phyloP scores from a whole-genome alignment of 2,888 invertebrate genomes.

The Scelioninae gen. 1 region DNA sequence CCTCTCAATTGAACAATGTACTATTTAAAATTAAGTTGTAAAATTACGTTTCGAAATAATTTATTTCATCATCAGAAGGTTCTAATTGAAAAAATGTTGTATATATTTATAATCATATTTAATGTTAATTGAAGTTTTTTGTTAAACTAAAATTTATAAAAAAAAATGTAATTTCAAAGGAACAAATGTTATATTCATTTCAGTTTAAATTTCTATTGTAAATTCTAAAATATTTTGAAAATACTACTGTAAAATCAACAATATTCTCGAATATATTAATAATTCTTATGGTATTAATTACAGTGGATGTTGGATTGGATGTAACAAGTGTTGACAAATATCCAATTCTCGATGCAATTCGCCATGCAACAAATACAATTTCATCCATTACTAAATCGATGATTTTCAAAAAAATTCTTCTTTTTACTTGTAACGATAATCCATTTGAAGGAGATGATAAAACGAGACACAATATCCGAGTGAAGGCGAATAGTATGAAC shows the following conservation, averaged over 20 bases:
- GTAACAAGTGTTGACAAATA: slow-evolving; percentile 45
- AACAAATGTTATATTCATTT: no score
- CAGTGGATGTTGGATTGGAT: slow-evolving; percentile 20
- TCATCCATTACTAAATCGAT: slow-evolving; percentile 47
- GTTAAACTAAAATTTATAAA: no score
- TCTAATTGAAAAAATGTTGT: no score
- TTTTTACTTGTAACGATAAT: slow-evolving; percentile 71
- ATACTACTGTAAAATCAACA: background rate
- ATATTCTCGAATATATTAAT: background rate
- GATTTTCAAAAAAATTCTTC: slow-evolving; percentile 61
- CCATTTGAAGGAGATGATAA: slow-evolving; percentile 45
- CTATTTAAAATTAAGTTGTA: no score
- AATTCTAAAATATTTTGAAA: no score
- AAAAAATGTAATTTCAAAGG: no score
- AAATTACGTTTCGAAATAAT: no score
- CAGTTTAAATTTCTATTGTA: no score
- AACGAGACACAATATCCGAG: slow-evolving; percentile 53
- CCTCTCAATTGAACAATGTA: no score
- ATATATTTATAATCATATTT: no score
- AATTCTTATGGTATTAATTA: slow-evolving; percentile 3
- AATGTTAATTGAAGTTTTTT: no score
- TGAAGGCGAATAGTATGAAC: slow-evolving; percentile 65
- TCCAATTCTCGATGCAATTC: slow-evolving; percentile 66
- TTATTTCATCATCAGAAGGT: no score
- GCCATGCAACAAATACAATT: slow-evolving; percentile 56